Conservation (phyloP, 2,113 vertebrate species). For the Hemicordylus capensis region DNA sequence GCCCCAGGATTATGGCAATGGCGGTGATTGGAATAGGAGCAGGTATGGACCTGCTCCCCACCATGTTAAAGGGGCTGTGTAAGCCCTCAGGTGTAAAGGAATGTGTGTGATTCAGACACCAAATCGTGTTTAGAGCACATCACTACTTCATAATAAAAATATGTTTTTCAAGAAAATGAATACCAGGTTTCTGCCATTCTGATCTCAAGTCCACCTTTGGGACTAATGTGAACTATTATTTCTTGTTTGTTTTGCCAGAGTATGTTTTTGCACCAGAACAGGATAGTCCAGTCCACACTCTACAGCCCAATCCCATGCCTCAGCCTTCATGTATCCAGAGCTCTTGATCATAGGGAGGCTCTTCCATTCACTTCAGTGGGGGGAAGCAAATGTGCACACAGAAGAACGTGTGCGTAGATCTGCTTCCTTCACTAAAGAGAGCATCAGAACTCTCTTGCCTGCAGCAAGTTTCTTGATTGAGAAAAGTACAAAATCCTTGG, state of each 20-base stretch:
- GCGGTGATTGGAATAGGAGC: no score
- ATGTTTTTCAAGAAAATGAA: constrained; percentile 20
- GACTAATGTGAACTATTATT: neutral
- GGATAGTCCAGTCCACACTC: neutral
- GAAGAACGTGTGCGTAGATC: neutral
- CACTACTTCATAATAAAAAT: no score
- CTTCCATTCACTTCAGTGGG: neutral
- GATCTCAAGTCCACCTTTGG: neutral
- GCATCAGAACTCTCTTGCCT: neutral
- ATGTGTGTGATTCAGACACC: no score
- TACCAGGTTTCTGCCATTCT: constrained; percentile 6
- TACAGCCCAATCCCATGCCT: neutral
- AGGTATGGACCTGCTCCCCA: no score
- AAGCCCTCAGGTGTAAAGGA: no score
- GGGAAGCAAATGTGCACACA: neutral
- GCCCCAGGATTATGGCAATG: no score
- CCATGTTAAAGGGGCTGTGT: no score
- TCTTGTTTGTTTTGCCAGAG: neutral
- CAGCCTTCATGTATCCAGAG: neutral
- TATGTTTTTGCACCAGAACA: neutral
- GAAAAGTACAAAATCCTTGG: neutral
- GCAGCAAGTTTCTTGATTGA: neutral
- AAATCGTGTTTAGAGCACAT: no score
- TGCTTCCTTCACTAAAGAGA: neutral
- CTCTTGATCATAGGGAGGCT: no score